A percentile compares a stretch with the other conserved stretches of the same genome.
These are phyloP conservation scores for Calliphora vicina DNA, from an alignment of 1,140 invertebrate genomes.

Conservation along the genomic window DNA sequence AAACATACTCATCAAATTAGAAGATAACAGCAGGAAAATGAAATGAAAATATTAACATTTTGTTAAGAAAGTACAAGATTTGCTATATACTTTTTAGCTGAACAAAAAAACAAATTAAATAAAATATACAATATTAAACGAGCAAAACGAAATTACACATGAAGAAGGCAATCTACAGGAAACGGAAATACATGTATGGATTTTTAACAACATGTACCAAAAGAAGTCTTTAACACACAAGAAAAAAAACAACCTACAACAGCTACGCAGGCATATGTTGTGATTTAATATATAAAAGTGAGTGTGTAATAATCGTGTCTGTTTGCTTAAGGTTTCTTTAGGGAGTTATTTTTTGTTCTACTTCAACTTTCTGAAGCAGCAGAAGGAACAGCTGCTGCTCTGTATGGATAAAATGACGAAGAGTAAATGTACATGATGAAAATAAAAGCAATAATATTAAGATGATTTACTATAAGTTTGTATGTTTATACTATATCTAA, in stretches of 20 bases:
- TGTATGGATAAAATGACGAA: neutral
- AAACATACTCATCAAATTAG: neutral
- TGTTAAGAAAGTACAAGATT: conserved; percentile 7
- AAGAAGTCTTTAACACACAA: neutral
- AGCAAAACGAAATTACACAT: neutral
- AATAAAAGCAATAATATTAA: conserved; percentile 11
- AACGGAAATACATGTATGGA: neutral
- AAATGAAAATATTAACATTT: conserved; percentile 31
- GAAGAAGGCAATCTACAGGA: neutral
- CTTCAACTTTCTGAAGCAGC: neutral
- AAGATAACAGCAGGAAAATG: conserved; percentile 28
- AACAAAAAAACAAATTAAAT: neutral
- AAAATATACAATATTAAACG: neutral
- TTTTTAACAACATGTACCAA: neutral
- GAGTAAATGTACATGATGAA: neutral
- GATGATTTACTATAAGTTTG: neutral
- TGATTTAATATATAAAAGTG: neutral
- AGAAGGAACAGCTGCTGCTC: neutral
- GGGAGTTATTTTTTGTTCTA: neutral
- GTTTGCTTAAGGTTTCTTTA: conserved; percentile 15
- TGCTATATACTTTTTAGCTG: neutral
- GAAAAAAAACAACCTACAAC: neutral
- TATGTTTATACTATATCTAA: neutral
- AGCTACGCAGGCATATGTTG: conserved; percentile 29
- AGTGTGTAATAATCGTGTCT: neutral